Conservation (phyloP, 2,113 vertebrate species). For the Saguinus imperator region DNA sequence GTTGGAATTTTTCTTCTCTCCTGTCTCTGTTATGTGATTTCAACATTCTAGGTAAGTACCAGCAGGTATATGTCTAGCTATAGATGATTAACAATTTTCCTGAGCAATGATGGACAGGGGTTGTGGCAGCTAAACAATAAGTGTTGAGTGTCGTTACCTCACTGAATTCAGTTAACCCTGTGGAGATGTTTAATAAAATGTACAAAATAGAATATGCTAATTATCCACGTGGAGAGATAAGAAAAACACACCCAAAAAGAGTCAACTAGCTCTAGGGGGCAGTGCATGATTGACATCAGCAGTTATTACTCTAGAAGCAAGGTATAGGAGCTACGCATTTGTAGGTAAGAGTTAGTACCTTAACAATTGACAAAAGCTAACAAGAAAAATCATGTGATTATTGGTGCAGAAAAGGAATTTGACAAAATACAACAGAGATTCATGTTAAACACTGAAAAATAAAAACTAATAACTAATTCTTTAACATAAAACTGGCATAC, state of each 20-base stretch:
- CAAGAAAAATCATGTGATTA: background rate
- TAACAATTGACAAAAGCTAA: background rate
- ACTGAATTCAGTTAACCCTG: background rate
- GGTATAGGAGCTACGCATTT: background rate
- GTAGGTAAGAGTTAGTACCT: background rate
- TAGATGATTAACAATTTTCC: background rate
- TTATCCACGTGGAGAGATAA: background rate
- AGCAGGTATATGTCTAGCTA: background rate
- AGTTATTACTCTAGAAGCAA: background rate
- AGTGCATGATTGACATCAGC: background rate
- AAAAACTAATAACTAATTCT: background rate
- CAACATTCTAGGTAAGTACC: background rate
- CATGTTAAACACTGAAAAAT: background rate
- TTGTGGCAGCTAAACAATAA: background rate
- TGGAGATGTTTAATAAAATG: slow-evolving; percentile 27
- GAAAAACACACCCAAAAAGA: background rate
- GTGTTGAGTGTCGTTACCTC: background rate
- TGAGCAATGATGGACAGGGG: background rate
- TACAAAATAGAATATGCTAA: background rate
- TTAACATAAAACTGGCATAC: background rate
- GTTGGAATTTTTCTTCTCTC: background rate
- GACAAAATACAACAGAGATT: background rate
- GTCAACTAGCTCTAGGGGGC: slow-evolving; percentile 33
- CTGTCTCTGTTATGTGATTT: background rate
- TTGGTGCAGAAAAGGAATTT: background rate